Base-by-base conservation (phyloP, 2,888 invertebrate species). In the Sphinx pinastri region DNA sequence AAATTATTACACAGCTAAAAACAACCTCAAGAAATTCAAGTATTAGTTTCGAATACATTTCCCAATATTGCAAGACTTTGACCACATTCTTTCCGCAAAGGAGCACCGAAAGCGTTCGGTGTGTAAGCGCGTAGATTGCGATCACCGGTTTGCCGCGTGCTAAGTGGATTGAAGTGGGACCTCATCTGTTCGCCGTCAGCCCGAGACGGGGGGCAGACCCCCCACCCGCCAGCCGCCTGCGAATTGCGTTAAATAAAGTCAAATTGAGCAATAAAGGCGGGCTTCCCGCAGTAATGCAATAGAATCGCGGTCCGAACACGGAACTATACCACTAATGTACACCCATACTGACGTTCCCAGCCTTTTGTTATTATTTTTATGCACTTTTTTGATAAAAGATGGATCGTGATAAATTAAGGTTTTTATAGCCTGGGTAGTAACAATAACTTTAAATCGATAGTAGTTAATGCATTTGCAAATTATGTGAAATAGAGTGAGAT, bases 191-290 rank as follows among this genome's bases (percentile, higher is more conserved):
- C 91, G 82, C 89, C 89, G 91, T 88, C 92, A 88, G 87, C 76
- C 67, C 82, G 81, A 78, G 83, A 81, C 81, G 80, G 78, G 78
- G 81, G 83, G 83, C 78, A 83, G 82, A 71, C 68, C 67, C 72
- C 72, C 74, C 70, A 75, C 73, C 73, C 71, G 76, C 79, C 77
- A 76, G 75, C 76, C 75, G 83, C 84, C 74, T 79, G 83, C 79
- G 87, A 87, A 87, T 88, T 88, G 89, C 88, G 91, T 92, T 93
- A 93, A 94, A 93, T 93, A 93, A 93, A 93, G 93, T 92, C 92
- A 93, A 94, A 94, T 94, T 94, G 94, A 94, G 93, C 93, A 93
- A 94, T 94, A 94, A 93, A 93, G 92, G 90, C 90, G 83, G 87
- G 89, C 86, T 87, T 82, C 85, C 88, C 88, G 87, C 88, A 82